Conservation (phyloP, 2,888 invertebrate genomes). For the Campoletis raptor region DNA sequence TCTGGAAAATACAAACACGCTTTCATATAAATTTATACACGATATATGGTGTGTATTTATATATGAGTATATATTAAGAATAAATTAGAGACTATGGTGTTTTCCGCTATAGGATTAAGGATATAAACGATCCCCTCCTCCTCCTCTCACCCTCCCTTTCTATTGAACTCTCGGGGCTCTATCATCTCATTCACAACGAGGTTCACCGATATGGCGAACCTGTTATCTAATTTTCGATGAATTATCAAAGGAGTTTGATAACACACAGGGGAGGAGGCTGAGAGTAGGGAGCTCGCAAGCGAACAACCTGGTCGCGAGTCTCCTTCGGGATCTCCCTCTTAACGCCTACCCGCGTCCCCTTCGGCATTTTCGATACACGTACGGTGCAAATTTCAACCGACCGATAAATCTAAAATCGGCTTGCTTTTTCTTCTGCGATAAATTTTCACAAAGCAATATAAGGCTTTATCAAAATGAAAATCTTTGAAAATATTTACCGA, state of each 20-base stretch:
- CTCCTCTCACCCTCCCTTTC: constrained; percentile 14
- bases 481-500: background rate
- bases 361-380: constrained; percentile 47
- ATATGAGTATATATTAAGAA: background rate
- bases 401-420: constrained; percentile 1
- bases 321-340: constrained; percentile 56
- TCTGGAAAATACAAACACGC: background rate
- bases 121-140: constrained; percentile 23
- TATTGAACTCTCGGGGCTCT: constrained; percentile 35
- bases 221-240: constrained; percentile 74
- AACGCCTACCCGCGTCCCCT: constrained; percentile 51
- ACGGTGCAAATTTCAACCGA: constrained; percentile 4
- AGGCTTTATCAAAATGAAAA: constrained; percentile 1
- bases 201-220: constrained; percentile 42
- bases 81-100: constrained; percentile 8
- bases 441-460: constrained; percentile 10
- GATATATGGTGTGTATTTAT: background rate
- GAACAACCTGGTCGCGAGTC: constrained; percentile 65
- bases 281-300: constrained; percentile 12
- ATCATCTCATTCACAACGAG: constrained; percentile 42
- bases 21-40: background rate
- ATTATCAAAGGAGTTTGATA: constrained; percentile 80
- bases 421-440: constrained; percentile 2
- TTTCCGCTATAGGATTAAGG: constrained; percentile 1
- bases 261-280: constrained; percentile 44